A percentile compares a stretch with the other conserved stretches of the same genome.
These are phyloP conservation scores for Neodon shergylaensis DNA, from an alignment of 2,113 vertebrate species.

Conservation along the genomic window DNA sequence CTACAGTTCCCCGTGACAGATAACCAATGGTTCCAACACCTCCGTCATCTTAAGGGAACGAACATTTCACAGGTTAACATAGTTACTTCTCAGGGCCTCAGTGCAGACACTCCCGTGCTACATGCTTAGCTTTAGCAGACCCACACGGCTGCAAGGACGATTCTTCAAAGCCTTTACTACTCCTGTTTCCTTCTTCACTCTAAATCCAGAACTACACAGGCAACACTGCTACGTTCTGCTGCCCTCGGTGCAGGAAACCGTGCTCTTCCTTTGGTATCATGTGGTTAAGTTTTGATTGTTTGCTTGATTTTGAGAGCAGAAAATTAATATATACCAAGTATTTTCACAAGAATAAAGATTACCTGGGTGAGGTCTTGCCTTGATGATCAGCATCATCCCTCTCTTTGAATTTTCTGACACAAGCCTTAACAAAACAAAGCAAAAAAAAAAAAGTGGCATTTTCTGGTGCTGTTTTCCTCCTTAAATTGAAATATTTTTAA, in stretches of 20 bases:
- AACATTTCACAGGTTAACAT: background rate
- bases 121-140: background rate
- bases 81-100: background rate
- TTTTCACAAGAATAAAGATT: background rate
- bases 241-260: fast-evolving
- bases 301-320: background rate
- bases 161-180: background rate
- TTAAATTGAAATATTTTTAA: background rate
- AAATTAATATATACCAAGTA: background rate
- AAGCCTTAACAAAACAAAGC: background rate
- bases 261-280: background rate
- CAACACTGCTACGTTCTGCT: background rate
- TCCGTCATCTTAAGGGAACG: background rate
- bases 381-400: background rate
- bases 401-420: background rate
- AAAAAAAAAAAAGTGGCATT: background rate
- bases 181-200: background rate
- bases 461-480: background rate
- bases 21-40: background rate
- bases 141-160: background rate
- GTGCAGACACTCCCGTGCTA: background rate
- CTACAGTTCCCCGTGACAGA: background rate
- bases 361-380: background rate
- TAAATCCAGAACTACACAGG: background rate
- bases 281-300: background rate